Conservation (phyloP, 2,113 vertebrate species). For the Xiphorhynchus elegans region DNA sequence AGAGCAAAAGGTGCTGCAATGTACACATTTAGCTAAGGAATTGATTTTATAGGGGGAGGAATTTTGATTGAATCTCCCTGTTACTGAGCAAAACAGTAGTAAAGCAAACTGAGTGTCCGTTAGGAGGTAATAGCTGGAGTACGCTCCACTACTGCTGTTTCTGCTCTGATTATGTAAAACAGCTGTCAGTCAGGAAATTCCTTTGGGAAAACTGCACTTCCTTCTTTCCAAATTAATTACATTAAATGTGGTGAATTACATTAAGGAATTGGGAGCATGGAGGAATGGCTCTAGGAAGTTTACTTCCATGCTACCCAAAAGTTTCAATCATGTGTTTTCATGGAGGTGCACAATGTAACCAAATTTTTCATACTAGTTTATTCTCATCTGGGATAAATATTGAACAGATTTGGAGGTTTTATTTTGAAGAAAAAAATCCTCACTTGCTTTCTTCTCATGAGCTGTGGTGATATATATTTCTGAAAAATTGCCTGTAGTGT, state of each 20-base stretch:
- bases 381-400: neutral
- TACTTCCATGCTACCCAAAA: neutral
- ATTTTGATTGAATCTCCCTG: neutral
- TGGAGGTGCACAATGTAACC: neutral
- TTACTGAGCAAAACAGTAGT: neutral
- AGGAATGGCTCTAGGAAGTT: neutral
- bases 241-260: conserved; percentile 9
- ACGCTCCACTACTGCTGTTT: neutral
- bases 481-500: neutral
- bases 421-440: neutral
- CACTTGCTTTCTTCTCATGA: neutral
- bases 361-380: neutral
- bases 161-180: conserved; percentile 31
- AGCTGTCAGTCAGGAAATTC: conserved; percentile 27
- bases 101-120: conserved; percentile 21
- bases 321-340: neutral
- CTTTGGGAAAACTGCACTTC: conserved; percentile 30
- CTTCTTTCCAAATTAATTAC: conserved; percentile 41
- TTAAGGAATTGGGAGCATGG: neutral
- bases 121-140: conserved; percentile 1
- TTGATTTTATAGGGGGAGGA: neutral
- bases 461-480: neutral
- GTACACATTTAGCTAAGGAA: neutral
- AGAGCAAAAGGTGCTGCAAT: neutral
- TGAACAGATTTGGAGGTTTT: neutral